These are phyloP conservation scores for Eumeta japonica DNA, from an alignment of 1,140 invertebrate species.

Conservation along the genomic window DNA sequence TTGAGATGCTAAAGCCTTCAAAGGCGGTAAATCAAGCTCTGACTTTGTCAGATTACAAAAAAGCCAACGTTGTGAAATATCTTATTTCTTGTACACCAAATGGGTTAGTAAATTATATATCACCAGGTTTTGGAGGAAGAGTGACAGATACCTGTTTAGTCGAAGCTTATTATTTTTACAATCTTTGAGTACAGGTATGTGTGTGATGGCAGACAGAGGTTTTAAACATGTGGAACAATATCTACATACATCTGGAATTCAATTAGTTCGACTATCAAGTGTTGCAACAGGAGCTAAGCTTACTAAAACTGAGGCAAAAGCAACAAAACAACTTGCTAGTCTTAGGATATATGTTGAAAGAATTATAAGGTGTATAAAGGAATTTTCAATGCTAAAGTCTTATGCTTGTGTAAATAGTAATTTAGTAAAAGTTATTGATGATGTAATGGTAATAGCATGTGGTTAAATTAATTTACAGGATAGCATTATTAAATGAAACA, in stretches of 20 bases:
- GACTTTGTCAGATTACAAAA: slow-evolving; percentile 53
- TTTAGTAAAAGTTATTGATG: slow-evolving; percentile 15
- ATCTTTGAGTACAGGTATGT: slow-evolving; percentile 10
- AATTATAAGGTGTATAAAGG: slow-evolving; percentile 20
- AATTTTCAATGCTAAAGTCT: slow-evolving; percentile 23
- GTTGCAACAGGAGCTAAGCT: slow-evolving; percentile 19
- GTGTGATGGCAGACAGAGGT: slow-evolving; percentile 31
- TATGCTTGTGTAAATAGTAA: slow-evolving; percentile 19
- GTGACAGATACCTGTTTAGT: slow-evolving; percentile 26
- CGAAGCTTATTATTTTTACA: slow-evolving; percentile 30
- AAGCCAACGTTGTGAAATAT: slow-evolving; percentile 53
- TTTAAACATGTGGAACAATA: slow-evolving; percentile 32
- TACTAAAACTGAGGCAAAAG: slow-evolving; percentile 17
- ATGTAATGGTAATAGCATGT: slow-evolving; percentile 23
- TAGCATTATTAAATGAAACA: slow-evolving; percentile 19
- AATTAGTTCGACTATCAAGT: slow-evolving; percentile 38
- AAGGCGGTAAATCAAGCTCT: slow-evolving; percentile 36
- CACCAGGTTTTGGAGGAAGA: slow-evolving; percentile 37
- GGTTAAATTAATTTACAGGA: slow-evolving; percentile 26
- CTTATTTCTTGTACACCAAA: slow-evolving; percentile 43
- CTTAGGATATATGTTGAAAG: slow-evolving; percentile 26
- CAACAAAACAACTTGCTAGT: slow-evolving; percentile 28
- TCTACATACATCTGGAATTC: slow-evolving; percentile 16
- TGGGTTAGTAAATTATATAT: slow-evolving; percentile 44
- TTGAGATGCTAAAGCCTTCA: slow-evolving; percentile 39